Evolutionary conservation across 2,888 invertebrate species (phyloP), one percentile per base, ranked within the genome.

Genomic region (Drosophila setosimentum): DNA sequence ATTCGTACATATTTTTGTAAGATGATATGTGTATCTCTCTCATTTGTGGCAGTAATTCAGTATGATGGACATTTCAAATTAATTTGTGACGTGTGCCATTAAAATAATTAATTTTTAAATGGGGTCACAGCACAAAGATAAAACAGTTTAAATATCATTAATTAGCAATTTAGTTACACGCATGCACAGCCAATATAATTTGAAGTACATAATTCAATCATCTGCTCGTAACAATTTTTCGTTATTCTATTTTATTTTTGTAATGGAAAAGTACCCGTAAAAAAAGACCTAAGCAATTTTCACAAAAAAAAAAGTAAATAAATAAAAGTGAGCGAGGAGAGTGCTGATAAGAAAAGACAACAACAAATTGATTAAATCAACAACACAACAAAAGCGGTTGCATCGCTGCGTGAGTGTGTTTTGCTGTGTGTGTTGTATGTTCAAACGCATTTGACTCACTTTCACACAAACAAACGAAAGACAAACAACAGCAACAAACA

Each of bases 381-480:
- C 53, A 65, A 49, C 48, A 65, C 35, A 57, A 60, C 45, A 65
- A 59, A 57, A 58, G 54, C 54, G 51, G 51, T 24, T 60, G 62
- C 57, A 76, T 40, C 68, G 50, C 2, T 24, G 40, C 40, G 11
- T 37, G 6, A 11, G 18, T 35, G 10, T n/a, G 3, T 55, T 3
- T 24, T 3, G 7, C 8, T 24, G 24, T 33, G 24, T 53, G 33
- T 55, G 27, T 21, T 21, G 10, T 51, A 35, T 76, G 64, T 64
- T 64, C 80, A 77, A 77, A 80, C 55, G 69, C 83, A 87, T 87
- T 83, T 58, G 70, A 70, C 68, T 83, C 82, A 89, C 83, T 83
- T 83, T 83, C 83, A 83, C 89, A 81, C 82, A 87, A 89, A 81
- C 87, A 87, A 81, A 78, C 66, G 60, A 61, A 66, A 86, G 57